Evolutionary conservation across 2,113 vertebrate species (phyloP).

Genomic region (Syrrhaptes paradoxus): DNA sequence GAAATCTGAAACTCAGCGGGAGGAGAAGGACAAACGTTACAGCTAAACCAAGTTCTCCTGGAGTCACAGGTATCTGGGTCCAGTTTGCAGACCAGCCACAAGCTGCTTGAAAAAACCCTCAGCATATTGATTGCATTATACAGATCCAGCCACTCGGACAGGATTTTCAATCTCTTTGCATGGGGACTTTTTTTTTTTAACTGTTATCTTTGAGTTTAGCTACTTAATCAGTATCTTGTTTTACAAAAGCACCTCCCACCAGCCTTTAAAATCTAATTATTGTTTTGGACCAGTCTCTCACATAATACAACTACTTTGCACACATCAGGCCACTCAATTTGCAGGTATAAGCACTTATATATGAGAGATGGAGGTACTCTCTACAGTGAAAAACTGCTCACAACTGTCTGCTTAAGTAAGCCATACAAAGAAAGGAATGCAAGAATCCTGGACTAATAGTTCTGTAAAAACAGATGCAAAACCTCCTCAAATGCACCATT

Average conservation of each 20-base stretch:
- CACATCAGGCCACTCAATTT: neutral
- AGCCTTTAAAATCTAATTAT: neutral
- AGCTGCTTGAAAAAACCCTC: neutral
- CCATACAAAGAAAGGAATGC: neutral
- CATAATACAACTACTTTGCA: neutral
- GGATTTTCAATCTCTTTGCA: neutral
- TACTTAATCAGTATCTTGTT: neutral
- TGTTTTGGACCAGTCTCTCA: neutral
- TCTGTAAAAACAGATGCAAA: constrained; percentile 54
- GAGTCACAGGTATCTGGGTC: neutral
- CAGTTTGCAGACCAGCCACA: neutral
- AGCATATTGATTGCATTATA: rapidly evolving
- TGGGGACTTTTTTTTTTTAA: neutral
- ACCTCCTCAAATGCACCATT: neutral
- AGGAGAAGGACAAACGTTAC: neutral
- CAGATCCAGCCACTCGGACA: neutral
- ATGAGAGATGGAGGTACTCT: neutral
- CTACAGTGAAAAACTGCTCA: neutral
- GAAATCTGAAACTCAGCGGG: neutral
- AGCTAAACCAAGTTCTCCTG: neutral
- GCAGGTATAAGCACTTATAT: neutral
- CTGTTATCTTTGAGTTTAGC: neutral
- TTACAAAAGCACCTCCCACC: neutral
- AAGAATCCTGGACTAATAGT: constrained; percentile 20
- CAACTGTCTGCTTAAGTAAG: neutral